These are phyloP conservation scores for Encarsia formosa DNA, from an alignment of 2,888 invertebrate genomes.

Conservation along the genomic window DNA sequence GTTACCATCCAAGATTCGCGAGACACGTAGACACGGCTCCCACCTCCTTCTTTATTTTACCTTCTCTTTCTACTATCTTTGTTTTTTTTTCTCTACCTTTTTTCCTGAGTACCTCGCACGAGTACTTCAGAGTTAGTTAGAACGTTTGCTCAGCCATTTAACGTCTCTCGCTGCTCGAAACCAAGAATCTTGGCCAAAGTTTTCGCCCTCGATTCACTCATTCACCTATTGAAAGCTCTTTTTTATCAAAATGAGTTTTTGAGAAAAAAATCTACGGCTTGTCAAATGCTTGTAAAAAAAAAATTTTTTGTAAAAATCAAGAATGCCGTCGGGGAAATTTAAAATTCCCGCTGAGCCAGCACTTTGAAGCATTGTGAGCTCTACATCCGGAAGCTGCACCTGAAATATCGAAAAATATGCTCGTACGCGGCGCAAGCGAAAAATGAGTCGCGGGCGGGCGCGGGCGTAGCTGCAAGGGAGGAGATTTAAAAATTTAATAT, in stretches of 20 bases:
- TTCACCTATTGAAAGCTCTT: too few species aligned
- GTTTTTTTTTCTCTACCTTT: not conserved
- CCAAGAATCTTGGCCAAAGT: slow-evolving; percentile 27
- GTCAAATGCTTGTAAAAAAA: too few species aligned
- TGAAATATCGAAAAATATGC: slow-evolving; percentile 24
- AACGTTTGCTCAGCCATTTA: slow-evolving; percentile 47
- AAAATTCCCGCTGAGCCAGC: too few species aligned
- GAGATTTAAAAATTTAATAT: slow-evolving; percentile 28
- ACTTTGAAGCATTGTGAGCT: too few species aligned
- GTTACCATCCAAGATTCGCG: slow-evolving; percentile 46
- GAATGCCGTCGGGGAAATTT: too few species aligned
- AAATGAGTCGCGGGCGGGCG: not conserved
- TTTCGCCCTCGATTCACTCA: slow-evolving; percentile 15
- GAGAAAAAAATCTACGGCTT: too few species aligned
- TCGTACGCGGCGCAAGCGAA: slow-evolving; percentile 9
- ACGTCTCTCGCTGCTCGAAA: slow-evolving; percentile 30
- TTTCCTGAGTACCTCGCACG: slow-evolving; percentile 35
- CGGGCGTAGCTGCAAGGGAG: not conserved
- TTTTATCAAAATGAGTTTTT: too few species aligned
- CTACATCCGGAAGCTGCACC: too few species aligned
- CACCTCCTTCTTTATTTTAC: slow-evolving; percentile 12
- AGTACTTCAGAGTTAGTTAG: slow-evolving; percentile 46
- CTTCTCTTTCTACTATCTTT: slow-evolving; percentile 9
- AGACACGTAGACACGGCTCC: slow-evolving; percentile 41
- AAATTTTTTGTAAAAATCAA: too few species aligned